phyloP scores from a whole-genome alignment of 92 coral and sea anemone species.

The Umimayanthus chanpuru region DNA sequence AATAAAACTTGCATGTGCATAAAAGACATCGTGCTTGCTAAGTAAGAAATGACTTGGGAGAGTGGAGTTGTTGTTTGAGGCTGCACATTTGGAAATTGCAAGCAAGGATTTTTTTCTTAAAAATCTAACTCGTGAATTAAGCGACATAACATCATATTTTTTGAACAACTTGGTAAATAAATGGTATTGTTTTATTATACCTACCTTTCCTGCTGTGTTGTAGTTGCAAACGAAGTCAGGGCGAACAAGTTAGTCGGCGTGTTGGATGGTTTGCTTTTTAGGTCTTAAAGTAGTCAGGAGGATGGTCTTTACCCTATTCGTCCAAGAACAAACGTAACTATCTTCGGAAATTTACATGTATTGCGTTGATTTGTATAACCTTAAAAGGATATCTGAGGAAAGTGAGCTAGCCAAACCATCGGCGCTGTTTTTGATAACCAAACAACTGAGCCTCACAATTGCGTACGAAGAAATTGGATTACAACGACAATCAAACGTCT shows the following conservation, averaged over 20 bases:
- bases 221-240: background rate
- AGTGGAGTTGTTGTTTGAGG: background rate
- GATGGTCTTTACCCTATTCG: slow-evolving; percentile 8
- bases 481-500: background rate
- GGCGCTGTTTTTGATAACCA: background rate
- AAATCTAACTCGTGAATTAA: background rate
- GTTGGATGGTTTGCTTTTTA: slow-evolving; percentile 8
- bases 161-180: background rate
- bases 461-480: background rate
- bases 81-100: background rate
- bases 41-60: background rate
- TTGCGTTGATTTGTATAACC: background rate
- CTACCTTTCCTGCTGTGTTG: background rate
- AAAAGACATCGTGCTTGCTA: background rate
- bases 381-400: background rate
- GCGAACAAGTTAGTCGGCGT: background rate
- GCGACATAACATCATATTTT: background rate
- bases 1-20: too few species aligned
- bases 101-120: too few species aligned
- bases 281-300: background rate
- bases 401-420: background rate
- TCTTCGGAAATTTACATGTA: background rate
- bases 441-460: background rate
- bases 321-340: background rate
- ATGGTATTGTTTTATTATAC: background rate